Evolutionary conservation across 2,113 vertebrate species (phyloP).

Genomic region (Aphyosemion australe): DNA sequence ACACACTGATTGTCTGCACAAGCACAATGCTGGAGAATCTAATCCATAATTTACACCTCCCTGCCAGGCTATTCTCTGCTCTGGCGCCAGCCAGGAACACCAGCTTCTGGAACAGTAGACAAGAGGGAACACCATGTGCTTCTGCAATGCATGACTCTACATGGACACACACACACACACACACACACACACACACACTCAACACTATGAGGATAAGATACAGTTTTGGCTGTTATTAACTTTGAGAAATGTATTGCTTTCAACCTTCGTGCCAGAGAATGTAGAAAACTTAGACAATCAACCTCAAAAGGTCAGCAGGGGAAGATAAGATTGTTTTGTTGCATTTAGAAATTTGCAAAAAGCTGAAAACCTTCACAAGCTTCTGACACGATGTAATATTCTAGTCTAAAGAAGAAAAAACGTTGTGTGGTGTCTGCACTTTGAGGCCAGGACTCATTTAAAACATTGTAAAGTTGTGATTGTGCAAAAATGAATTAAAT

Average conservation of each 20-base stretch:
- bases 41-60: constrained; percentile 78
- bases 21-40: constrained; percentile 52
- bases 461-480: too few species aligned
- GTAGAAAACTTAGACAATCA: not conserved
- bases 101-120: constrained; percentile 60
- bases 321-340: not conserved
- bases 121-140: constrained; percentile 61
- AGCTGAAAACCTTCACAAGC: not conserved
- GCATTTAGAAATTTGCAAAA: not conserved
- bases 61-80: constrained; percentile 61
- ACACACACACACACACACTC: constrained; percentile 3
- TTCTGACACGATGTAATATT: not conserved
- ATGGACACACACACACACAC: constrained; percentile 14
- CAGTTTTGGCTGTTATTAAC: constrained; percentile 7
- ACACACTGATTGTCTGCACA: constrained; percentile 32
- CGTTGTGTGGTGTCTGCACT: not conserved
- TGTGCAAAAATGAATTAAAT: too few species aligned
- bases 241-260: not conserved
- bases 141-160: constrained; percentile 38
- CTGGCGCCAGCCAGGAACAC: constrained; percentile 58
- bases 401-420: not conserved
- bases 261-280: constrained; percentile 8
- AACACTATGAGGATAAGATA: not conserved
- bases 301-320: constrained; percentile 2
- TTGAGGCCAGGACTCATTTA: not conserved